phyloP scores from a whole-genome alignment of 92 coral and sea anemone species.

The Metridium senile region DNA sequence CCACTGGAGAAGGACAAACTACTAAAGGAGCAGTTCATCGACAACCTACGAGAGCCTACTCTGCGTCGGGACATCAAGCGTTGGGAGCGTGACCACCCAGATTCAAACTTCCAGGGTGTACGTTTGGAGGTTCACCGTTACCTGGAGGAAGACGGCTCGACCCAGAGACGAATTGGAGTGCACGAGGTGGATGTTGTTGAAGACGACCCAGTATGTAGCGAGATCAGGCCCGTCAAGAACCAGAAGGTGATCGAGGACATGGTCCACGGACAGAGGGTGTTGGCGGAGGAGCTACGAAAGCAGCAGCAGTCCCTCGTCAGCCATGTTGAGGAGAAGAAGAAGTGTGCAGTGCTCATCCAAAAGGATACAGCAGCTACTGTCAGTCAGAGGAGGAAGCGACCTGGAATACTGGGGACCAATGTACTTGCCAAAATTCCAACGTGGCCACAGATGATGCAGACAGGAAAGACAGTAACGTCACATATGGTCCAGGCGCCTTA shows the following conservation, averaged over 20 bases:
- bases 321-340: neutral
- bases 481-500: slow-evolving; percentile 15
- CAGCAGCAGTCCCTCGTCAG: slow-evolving; percentile 16
- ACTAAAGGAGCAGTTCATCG: slow-evolving; percentile 45
- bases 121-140: slow-evolving; percentile 10
- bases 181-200: neutral
- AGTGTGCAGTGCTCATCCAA: slow-evolving; percentile 50
- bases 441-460: slow-evolving; percentile 1
- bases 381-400: slow-evolving; percentile 6
- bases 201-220: neutral
- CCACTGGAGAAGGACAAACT: slow-evolving; percentile 37
- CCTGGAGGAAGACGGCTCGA: slow-evolving; percentile 5
- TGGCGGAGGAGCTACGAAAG: slow-evolving; percentile 24
- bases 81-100: slow-evolving; percentile 46
- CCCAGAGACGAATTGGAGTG: too few relatives aligned
- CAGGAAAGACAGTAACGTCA: slow-evolving; percentile 8
- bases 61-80: slow-evolving; percentile 45
- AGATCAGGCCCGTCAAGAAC: neutral
- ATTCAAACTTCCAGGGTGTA: slow-evolving; percentile 43
- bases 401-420: slow-evolving; percentile 61
- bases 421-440: slow-evolving; percentile 27
- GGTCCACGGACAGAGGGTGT: slow-evolving; percentile 26
- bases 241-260: neutral
- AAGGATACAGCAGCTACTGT: slow-evolving; percentile 45
- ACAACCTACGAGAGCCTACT: slow-evolving; percentile 31